phyloP scores from a whole-genome alignment of 64 coral and sea anemone species.

The Catalaphyllia jardinei region DNA sequence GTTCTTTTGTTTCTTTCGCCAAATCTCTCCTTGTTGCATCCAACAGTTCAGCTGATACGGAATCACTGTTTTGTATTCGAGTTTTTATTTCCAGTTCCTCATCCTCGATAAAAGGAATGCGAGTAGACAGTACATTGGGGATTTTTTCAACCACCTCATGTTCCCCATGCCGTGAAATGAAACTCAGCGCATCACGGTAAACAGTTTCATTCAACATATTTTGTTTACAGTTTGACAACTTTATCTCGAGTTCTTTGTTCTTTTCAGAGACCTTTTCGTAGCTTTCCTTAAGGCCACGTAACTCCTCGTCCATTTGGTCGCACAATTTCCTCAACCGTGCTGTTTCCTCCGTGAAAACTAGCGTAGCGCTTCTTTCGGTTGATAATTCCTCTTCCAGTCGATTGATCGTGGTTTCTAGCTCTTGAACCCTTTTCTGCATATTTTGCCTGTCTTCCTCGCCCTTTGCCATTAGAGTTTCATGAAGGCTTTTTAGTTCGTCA shows the following conservation, averaged over 20 bases:
- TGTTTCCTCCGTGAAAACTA: neutral
- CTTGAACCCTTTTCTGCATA: neutral
- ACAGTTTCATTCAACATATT: neutral
- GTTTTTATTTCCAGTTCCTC: neutral
- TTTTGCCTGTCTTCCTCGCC: neutral
- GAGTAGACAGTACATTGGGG: neutral
- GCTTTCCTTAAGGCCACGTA: neutral
- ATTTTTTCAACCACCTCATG: neutral
- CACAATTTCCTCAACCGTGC: neutral
- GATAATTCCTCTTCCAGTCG: neutral
- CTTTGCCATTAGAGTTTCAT: slow-evolving; percentile 13
- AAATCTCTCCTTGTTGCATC: slow-evolving; percentile 19
- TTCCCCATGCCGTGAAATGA: neutral
- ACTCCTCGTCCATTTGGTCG: slow-evolving; percentile 23
- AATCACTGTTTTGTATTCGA: neutral
- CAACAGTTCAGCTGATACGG: neutral
- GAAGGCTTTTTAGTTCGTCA: slow-evolving; percentile 48
- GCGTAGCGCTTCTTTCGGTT: slow-evolving; percentile 3
- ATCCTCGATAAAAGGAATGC: neutral
- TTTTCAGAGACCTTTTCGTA: neutral
- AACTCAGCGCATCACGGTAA: neutral
- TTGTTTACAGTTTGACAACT: neutral
- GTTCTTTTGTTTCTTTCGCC: neutral
- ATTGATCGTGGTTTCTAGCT: slow-evolving; percentile 1
- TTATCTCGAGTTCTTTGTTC: neutral